Evolutionary conservation across 2,113 vertebrate species (phyloP), one percentile per base, ranked within the genome.

Genomic region (Elephas maximus): DNA sequence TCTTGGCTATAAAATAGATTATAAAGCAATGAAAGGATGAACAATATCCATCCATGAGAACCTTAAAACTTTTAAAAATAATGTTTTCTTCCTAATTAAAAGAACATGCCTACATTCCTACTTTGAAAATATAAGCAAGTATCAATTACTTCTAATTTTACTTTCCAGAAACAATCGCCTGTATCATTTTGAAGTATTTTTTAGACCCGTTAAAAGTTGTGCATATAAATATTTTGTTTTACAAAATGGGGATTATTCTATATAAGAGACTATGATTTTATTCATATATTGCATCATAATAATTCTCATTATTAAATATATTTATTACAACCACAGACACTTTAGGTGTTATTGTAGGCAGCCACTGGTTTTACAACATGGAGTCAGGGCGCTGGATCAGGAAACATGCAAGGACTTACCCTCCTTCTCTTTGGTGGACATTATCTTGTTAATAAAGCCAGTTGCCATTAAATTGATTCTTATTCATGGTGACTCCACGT

Each of bases 131-230:
- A 23, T 62, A 77, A 60, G 83, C 53, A 79, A 85, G 17, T 78
- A 67, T 71, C 93, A 69, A n/a, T 60, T 78, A 74, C n/a, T n/a
- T n/a, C 14, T 96, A 12, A 5, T 78, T 89, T 28, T 0, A 18
- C 17, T 20, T 79, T 89, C 53, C 10, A 53, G 73, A 97, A 96
- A 90, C 26, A 87, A 51, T 80, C 17, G 30, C 87, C 28, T 87
- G 44, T 23, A 81, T 17, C 77, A 74, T 85, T 95, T 76, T 96
- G 91, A 96, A 80, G 15, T 53, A 48, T 17, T 67, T 93, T 90
- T 73, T 45, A 90, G 65, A 63, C 21, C 9, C 28, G 62, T 73
- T 93, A 26, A 86, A 78, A 94, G 73, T 83, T 45, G 28, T 3
- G 62, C 60, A 45, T 83, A 63, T 30, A 37, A 79, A 69, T 33